A percentile compares a stretch with the other conserved stretches of the same genome.
Evolutionary conservation across 2,113 vertebrate species (phyloP).

Genomic region (Psittacula cyanocephala): DNA sequence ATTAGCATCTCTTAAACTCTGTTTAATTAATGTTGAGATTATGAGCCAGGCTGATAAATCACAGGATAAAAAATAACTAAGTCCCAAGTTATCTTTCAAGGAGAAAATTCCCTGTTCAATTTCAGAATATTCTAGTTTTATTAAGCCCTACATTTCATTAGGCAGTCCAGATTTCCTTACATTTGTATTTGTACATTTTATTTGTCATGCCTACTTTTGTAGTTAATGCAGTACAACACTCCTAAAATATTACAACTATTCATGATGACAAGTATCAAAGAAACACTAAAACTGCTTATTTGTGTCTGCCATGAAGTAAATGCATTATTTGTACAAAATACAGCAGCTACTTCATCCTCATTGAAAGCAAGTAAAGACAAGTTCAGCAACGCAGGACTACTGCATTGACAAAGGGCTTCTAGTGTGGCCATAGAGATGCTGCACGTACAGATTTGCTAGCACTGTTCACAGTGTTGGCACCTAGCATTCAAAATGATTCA

Average conservation of each 20-base stretch:
- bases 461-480: not conserved
- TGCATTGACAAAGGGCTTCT: not conserved
- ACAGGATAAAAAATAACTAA: not conserved
- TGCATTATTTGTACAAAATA: not conserved
- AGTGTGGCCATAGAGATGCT: not conserved
- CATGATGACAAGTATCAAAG: not conserved
- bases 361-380: not conserved
- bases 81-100: not conserved
- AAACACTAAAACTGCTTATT: not conserved
- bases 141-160: not conserved
- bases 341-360: not conserved
- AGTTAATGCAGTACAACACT: not conserved
- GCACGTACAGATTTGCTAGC: fast-evolving
- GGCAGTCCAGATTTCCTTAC: not conserved
- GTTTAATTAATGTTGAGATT: not conserved
- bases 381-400: not conserved
- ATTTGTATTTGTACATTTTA: not conserved
- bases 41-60: not conserved
- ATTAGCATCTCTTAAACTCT: not conserved
- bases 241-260: not conserved
- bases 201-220: not conserved
- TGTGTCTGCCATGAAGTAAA: not conserved
- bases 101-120: not conserved
- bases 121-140: not conserved
- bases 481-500: not conserved